Percentiles rank a stretch among this genome's conserved stretches.
Conservation (phyloP, 2,113 vertebrate genomes). For the Hippocampus zosterae region DNA sequence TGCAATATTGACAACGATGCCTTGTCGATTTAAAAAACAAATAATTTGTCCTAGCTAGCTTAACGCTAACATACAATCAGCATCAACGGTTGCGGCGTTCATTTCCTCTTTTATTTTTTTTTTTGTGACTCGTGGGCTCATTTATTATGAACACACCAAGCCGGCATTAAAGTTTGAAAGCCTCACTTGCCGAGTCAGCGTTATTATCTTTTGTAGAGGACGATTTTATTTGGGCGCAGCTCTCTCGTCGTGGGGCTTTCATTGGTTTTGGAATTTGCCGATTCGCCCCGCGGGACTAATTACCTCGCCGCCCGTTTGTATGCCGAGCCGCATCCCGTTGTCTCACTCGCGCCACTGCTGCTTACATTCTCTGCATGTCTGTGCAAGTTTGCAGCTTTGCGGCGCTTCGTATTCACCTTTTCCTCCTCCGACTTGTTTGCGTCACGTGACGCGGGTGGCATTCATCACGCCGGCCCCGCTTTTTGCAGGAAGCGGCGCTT, state of each 20-base stretch:
- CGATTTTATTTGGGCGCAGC: neutral
- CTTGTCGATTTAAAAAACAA: too few relatives aligned
- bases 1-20: too few relatives aligned
- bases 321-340: constrained; percentile 6
- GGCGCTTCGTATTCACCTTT: neutral
- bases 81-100: too few relatives aligned
- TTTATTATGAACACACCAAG: too few relatives aligned
- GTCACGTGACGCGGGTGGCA: constrained; percentile 9
- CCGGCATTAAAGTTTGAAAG: neutral
- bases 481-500: constrained; percentile 12
- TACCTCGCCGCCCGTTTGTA: constrained; percentile 45
- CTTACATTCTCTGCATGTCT: neutral
- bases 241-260: neutral
- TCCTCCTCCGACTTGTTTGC: neutral
- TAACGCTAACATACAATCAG: too few relatives aligned
- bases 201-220: neutral
- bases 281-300: constrained; percentile 58
- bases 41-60: too few relatives aligned
- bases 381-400: neutral
- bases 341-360: neutral
- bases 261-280: constrained; percentile 10
- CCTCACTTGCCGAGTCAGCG: neutral
- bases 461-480: constrained; percentile 66
- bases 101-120: too few relatives aligned
- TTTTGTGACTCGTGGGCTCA: too few relatives aligned